Percentiles rank a stretch among this genome's conserved stretches.
phyloP scores from a whole-genome alignment of 2,888 invertebrate species.

The Agonopterix heracliana region DNA sequence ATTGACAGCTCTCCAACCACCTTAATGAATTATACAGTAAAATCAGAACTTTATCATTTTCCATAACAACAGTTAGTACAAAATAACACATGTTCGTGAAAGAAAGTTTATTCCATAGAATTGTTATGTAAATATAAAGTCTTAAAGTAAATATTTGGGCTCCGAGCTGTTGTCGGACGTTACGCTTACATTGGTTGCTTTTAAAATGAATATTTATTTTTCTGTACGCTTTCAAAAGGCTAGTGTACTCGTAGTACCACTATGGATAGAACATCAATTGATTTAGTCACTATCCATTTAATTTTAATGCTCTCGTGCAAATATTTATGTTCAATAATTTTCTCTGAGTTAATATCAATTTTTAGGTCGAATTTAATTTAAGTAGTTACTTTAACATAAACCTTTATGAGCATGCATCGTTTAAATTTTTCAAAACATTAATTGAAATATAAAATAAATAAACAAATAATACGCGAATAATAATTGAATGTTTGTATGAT shows the following conservation, averaged over 20 bases:
- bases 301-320: neutral
- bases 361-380: too few species aligned
- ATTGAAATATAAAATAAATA: too few species aligned
- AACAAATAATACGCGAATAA: too few species aligned
- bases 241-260: slow-evolving; percentile 2
- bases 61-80: too few species aligned
- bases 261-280: slow-evolving; percentile 3
- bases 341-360: too few species aligned
- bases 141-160: slow-evolving; percentile 49
- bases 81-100: slow-evolving; percentile 26
- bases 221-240: slow-evolving; percentile 32
- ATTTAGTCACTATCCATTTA: slow-evolving; percentile 11
- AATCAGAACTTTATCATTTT: too few species aligned
- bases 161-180: slow-evolving; percentile 41
- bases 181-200: slow-evolving; percentile 50
- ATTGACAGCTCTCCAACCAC: too few species aligned
- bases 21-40: too few species aligned
- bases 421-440: too few species aligned
- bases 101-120: slow-evolving; percentile 47
- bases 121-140: slow-evolving; percentile 54
- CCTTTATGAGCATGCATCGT: too few species aligned
- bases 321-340: neutral
- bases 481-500: too few species aligned
- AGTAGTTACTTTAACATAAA: too few species aligned
- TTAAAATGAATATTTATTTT: slow-evolving; percentile 52